phyloP scores from a whole-genome alignment of 2,113 vertebrate genomes.

The Octodon degus region DNA sequence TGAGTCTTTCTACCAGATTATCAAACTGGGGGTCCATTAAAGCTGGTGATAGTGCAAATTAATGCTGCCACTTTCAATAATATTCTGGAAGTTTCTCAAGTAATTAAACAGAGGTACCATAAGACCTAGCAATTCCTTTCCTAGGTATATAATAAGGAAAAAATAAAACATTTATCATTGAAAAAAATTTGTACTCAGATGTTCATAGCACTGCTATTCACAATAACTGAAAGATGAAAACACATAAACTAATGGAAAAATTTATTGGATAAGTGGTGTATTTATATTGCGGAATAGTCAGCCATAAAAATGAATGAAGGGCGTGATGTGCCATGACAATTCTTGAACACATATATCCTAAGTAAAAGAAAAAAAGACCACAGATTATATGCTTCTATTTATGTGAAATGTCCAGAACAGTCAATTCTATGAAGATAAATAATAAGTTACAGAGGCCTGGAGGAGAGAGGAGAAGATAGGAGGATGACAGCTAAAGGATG shows the following conservation, averaged over 20 bases:
- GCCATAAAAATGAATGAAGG: background rate
- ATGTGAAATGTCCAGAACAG: background rate
- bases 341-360: background rate
- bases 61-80: background rate
- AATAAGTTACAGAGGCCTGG: background rate
- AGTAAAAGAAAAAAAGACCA: background rate
- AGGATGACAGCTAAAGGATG: background rate
- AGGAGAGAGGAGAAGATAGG: background rate
- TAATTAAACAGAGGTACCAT: background rate
- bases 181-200: background rate
- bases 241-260: background rate
- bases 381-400: background rate
- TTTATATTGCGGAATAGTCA: background rate
- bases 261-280: background rate
- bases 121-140: background rate
- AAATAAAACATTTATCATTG: background rate
- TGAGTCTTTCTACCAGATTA: background rate
- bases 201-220: background rate
- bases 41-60: background rate
- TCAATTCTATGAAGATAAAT: background rate
- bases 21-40: background rate
- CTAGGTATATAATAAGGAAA: background rate
- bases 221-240: background rate
- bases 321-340: background rate
- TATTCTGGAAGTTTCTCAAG: background rate